Evolutionary conservation across 1,140 invertebrate species (phyloP), one percentile per base, ranked within the genome.

Genomic region (Drosophila ficusphila): DNA sequence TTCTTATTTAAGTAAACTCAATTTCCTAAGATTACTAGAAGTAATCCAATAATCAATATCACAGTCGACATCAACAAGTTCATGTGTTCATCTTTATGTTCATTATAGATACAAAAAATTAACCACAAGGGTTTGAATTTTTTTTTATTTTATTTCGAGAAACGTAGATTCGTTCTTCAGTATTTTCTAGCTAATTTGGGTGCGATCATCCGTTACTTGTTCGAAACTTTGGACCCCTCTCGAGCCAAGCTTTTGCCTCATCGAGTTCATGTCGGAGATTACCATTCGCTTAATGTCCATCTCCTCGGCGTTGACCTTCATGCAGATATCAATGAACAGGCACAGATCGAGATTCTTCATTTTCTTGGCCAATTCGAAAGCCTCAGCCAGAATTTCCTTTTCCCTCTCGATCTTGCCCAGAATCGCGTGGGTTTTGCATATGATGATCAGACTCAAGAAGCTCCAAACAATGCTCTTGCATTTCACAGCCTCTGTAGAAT

Each of bases 311-410:
- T 88, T 89, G 0, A 89, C 48, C 4, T 61, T 68, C 0, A 60
- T 47, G 36, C 89, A 89, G 19, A 79, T 49, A 7, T 89, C 83
- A 8, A 90, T 60, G 36, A 90, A 90, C 0, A 76, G 19, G 12
- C 70, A 62, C 2, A 90, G 48, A 12, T 77, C 57, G 2, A 69
- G 64, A 27, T 67, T 89, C 29, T 68, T 86, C 14, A 90, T 41
- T 0, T 33, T 47, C 33, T 83, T 70, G 4, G 89, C 65, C 18
- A 83, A 18, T 4, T 9, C 14, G 9, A 67, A 71, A 1, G 81
- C 75, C 5, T 77, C 53, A 0, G 14, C 21, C 2, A 90, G 42
- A 12, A 64, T 47, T 5, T 83, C 78, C 31, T 46, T 73, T 7
- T 64, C 51, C 0, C 48, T 56, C 14, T 89, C 89, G 4, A 88